A percentile compares a stretch with the other conserved stretches of the same genome.
These are phyloP conservation scores for Platycheirus rosarum DNA, from an alignment of 2,888 invertebrate genomes.

Conservation along the genomic window DNA sequence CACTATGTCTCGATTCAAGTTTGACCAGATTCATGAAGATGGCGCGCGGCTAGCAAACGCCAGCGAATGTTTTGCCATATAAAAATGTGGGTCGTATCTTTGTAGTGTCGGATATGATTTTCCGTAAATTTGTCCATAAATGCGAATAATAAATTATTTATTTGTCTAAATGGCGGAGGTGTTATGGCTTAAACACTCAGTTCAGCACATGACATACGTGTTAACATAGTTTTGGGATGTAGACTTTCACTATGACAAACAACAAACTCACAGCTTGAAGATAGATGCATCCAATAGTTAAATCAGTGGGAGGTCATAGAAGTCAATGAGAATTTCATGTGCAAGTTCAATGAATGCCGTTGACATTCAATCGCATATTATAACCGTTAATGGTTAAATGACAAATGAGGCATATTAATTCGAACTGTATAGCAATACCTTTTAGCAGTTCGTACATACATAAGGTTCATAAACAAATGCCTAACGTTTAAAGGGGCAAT, in stretches of 20 bases:
- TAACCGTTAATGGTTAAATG: slow-evolving; percentile 38
- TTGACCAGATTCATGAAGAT: slow-evolving; percentile 54
- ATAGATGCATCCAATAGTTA: slow-evolving; percentile 26
- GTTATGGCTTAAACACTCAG: slow-evolving; percentile 16
- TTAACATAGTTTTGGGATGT: slow-evolving; percentile 43
- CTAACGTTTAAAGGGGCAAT: not conserved
- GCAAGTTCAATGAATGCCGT: slow-evolving; percentile 58
- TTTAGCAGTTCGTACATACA: not conserved
- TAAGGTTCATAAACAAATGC: not conserved
- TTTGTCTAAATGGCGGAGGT: slow-evolving; percentile 42
- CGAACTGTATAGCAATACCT: not conserved
- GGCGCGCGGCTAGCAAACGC: slow-evolving; percentile 13
- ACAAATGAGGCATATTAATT: slow-evolving; percentile 28
- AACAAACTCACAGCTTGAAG: slow-evolving; percentile 17
- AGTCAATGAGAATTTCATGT: slow-evolving; percentile 40
- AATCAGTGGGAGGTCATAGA: slow-evolving; percentile 33
- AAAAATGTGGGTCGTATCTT: slow-evolving; percentile 68
- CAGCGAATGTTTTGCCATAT: slow-evolving; percentile 58
- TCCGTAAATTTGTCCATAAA: slow-evolving; percentile 27
- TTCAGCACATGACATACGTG: slow-evolving; percentile 36
- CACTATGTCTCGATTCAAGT: slow-evolving; percentile 38
- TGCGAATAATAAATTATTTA: slow-evolving; percentile 43
- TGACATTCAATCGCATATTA: slow-evolving; percentile 45
- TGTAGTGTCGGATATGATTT: slow-evolving; percentile 33
- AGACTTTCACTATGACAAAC: slow-evolving; percentile 55